Percentiles rank a stretch among this genome's conserved stretches.
These are phyloP conservation scores for Dolichoris vasculosae DNA, from an alignment of 1,140 invertebrate genomes.

Conservation along the genomic window DNA sequence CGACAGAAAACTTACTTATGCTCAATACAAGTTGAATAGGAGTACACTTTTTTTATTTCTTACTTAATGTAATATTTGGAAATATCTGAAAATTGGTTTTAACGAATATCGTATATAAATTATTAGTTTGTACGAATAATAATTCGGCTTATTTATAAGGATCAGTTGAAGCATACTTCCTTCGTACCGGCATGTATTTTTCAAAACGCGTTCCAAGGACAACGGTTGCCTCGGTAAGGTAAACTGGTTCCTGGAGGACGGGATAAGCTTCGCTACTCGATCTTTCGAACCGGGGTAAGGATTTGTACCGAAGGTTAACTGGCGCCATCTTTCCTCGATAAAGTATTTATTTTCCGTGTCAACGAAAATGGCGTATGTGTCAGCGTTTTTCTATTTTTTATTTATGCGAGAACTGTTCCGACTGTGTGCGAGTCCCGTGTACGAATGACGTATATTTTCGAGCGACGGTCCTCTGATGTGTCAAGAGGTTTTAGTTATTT, in stretches of 20 bases:
- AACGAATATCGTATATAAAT: too few relatives aligned
- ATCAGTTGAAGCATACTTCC: too few relatives aligned
- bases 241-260: constrained; percentile 7
- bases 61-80: too few relatives aligned
- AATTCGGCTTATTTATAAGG: too few relatives aligned
- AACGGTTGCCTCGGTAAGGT: background rate
- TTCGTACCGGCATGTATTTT: too few relatives aligned
- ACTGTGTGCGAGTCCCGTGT: background rate
- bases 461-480: background rate
- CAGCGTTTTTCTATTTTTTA: constrained; percentile 21
- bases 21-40: too few relatives aligned
- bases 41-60: too few relatives aligned
- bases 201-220: background rate
- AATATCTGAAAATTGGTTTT: too few relatives aligned
- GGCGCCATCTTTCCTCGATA: constrained; percentile 19
- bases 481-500: background rate
- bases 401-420: too few relatives aligned
- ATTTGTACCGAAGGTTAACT: background rate
- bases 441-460: background rate
- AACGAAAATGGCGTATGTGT: background rate
- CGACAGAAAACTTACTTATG: too few relatives aligned
- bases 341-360: constrained; percentile 46
- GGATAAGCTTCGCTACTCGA: constrained; percentile 11
- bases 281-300: background rate
- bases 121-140: too few relatives aligned